Percentiles rank a stretch among this genome's conserved stretches.
Conservation (phyloP, 2,113 vertebrate species). For the Cochlearius cochlearius region DNA sequence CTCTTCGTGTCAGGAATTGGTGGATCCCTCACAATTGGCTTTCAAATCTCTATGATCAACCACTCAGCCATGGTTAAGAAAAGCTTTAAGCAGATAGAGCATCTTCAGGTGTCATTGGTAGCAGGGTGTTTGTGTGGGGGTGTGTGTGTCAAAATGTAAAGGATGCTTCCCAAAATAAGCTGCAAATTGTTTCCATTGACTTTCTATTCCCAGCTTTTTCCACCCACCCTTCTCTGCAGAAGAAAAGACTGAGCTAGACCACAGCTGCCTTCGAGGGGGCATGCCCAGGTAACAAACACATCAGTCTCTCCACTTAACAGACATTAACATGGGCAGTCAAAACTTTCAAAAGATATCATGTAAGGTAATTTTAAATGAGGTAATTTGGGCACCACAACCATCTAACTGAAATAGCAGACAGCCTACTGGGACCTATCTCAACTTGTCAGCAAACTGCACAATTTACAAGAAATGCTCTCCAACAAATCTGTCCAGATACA, state of each 20-base stretch:
- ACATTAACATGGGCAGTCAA: not conserved
- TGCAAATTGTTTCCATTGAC: not conserved
- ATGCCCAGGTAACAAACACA: not conserved
- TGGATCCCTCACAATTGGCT: constrained; percentile 73
- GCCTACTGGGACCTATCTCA: not conserved
- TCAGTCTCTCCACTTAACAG: not conserved
- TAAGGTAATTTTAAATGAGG: not conserved
- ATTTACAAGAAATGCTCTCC: not conserved
- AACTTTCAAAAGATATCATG: not conserved
- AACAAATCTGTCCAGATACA: not conserved
- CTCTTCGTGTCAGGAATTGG: constrained; percentile 62
- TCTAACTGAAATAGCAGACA: not conserved
- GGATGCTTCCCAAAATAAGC: not conserved
- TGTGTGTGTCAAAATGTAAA: not conserved
- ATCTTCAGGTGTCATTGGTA: not conserved
- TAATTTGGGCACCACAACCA: not conserved
- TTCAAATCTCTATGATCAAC: constrained; percentile 67
- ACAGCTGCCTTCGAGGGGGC: not conserved
- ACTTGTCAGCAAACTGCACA: not conserved
- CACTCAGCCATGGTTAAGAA: constrained; percentile 66
- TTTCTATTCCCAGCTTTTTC: not conserved
- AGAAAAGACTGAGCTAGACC: not conserved
- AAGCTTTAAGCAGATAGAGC: not conserved
- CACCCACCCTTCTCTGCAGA: not conserved
- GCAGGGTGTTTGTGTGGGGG: too few species aligned